Evolutionary conservation across 2,797 vertebrate species (phyloP).

Genomic region (Pterois miles): DNA sequence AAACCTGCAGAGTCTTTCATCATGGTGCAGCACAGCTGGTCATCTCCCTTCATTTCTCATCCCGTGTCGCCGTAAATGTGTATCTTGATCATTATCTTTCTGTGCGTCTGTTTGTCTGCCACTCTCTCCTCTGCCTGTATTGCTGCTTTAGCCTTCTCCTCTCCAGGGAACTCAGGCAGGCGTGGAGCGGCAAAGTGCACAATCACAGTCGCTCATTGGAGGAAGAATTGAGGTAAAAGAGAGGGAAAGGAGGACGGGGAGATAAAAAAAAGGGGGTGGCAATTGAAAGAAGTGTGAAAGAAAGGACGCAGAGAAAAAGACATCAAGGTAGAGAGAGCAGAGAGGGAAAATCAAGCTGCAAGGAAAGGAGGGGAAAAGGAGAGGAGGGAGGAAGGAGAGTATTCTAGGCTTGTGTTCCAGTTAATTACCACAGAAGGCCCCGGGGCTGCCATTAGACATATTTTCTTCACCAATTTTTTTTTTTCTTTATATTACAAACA

Average conservation of each 20-base stretch:
- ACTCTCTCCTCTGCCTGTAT: constrained; percentile 25
- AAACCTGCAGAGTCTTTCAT: constrained; percentile 38
- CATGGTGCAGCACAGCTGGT: constrained; percentile 1
- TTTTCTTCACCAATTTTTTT: constrained; percentile 77
- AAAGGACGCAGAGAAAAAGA: constrained; percentile 45
- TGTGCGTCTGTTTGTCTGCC: constrained; percentile 36
- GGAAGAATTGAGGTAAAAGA: constrained; percentile 48
- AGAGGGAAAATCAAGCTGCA: constrained; percentile 59
- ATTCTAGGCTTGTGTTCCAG: constrained; percentile 80
- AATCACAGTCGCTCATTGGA: constrained; percentile 66
- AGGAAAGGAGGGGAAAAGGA: constrained; percentile 19
- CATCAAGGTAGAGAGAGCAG: constrained; percentile 54
- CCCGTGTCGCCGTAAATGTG: constrained; percentile 22
- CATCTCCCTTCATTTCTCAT: constrained; percentile 29
- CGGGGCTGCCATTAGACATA: constrained; percentile 81
- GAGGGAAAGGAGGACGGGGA: not conserved
- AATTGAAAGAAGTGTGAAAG: constrained; percentile 10
- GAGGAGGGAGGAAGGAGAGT: constrained; percentile 53
- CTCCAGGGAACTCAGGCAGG: constrained; percentile 62
- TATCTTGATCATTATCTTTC: constrained; percentile 61
- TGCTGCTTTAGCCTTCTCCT: constrained; percentile 48
- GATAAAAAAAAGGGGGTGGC: not conserved
- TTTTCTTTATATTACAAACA: constrained; percentile 79
- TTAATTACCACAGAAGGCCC: constrained; percentile 81
- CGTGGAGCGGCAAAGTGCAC: constrained; percentile 66